Conservation (phyloP, 2,113 vertebrate genomes). For the Butastur rufipennis region DNA sequence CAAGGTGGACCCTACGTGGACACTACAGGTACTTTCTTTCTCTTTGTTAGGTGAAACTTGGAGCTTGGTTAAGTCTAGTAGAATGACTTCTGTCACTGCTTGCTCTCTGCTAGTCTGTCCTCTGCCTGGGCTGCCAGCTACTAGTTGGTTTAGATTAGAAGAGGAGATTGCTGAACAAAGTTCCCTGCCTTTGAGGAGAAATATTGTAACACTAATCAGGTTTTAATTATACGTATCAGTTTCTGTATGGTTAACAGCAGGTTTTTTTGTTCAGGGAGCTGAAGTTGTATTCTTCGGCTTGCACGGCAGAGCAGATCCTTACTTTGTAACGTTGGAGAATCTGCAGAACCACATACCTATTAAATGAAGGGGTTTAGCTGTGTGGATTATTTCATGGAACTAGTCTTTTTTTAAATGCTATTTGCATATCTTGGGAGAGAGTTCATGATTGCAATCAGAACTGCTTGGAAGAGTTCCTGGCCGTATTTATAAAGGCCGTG, state of each 20-base stretch:
- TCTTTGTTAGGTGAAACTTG: neutral
- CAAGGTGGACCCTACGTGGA: accelerated
- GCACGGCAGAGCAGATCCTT: neutral
- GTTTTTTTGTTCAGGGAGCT: neutral
- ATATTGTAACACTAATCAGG: constrained; percentile 4
- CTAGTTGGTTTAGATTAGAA: neutral
- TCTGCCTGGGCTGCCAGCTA: neutral
- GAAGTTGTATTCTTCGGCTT: neutral
- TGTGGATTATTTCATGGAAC: neutral
- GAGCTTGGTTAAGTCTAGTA: neutral
- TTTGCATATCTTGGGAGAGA: neutral
- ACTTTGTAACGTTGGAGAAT: accelerated
- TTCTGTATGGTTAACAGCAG: neutral
- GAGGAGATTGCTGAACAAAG: neutral
- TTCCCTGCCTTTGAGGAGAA: neutral
- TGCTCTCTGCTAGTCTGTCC: neutral
- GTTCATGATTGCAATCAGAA: neutral
- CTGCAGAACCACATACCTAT: neutral
- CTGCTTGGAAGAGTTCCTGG: neutral
- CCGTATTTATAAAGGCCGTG: neutral
- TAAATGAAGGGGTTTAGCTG: neutral
- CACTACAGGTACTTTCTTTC: neutral
- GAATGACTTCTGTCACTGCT: neutral
- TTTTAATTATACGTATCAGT: constrained; percentile 14
- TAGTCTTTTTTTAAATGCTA: neutral